These are phyloP conservation scores for Rhombomys opimus DNA, from an alignment of 2,113 vertebrate species.

Conservation along the genomic window DNA sequence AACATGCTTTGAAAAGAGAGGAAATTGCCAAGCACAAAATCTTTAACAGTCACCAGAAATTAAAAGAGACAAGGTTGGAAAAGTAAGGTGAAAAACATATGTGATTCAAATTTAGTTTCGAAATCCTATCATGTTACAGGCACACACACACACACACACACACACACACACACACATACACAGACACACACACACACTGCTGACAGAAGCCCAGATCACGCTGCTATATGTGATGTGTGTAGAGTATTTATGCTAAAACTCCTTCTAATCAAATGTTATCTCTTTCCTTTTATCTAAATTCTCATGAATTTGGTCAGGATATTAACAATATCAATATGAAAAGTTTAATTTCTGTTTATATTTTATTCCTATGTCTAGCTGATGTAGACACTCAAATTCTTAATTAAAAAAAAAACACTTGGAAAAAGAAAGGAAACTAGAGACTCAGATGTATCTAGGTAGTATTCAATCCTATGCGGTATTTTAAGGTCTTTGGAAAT, in stretches of 20 bases:
- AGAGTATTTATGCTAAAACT: neutral
- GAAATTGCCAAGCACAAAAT: neutral
- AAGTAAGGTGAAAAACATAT: neutral
- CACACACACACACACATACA: no score
- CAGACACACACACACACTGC: neutral
- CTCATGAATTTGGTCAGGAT: neutral
- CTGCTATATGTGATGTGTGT: neutral
- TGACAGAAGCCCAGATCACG: fast-evolving
- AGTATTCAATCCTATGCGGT: neutral
- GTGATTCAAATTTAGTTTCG: neutral
- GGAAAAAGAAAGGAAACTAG: neutral
- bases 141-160: neutral
- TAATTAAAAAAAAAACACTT: constrained; percentile 68
- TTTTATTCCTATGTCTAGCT: no score
- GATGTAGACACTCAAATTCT: neutral
- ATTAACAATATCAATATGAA: neutral
- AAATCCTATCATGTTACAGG: neutral
- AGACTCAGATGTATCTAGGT: neutral
- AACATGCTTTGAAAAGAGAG: neutral
- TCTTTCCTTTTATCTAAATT: neutral
- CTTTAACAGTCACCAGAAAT: neutral
- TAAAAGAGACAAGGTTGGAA: neutral
- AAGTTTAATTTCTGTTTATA: neutral
- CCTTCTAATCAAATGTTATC: no score
- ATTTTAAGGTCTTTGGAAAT: neutral